phyloP scores from a whole-genome alignment of 2,888 invertebrate genomes.

The Aspidiotus destructor region DNA sequence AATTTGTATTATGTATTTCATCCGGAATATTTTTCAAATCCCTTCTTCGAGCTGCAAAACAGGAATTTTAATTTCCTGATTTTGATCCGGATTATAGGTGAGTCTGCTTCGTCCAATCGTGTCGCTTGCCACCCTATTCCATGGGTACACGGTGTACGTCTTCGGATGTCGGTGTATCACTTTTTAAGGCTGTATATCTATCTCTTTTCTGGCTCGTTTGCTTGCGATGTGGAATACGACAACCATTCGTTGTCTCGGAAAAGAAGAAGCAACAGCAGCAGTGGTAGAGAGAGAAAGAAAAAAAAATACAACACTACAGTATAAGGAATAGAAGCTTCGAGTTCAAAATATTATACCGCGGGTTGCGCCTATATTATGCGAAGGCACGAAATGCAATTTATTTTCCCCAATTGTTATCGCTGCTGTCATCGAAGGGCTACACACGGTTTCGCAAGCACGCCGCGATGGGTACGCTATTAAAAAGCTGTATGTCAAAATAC shows the following conservation, averaged over 20 bases:
- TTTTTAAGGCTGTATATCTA: not conserved
- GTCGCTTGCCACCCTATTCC: not conserved
- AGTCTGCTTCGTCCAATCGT: not conserved
- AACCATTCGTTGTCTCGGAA: no score
- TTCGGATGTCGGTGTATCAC: no score
- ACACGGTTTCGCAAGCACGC: slow-evolving; percentile 22
- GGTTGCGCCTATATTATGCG: slow-evolving; percentile 36
- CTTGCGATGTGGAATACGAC: not conserved
- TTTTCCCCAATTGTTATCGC: slow-evolving; percentile 35
- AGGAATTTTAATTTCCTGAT: slow-evolving; percentile 32
- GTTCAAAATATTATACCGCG: slow-evolving; percentile 21
- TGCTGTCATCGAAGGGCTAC: slow-evolving; percentile 21
- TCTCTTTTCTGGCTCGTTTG: slow-evolving; percentile 16
- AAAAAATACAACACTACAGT: slow-evolving; percentile 14
- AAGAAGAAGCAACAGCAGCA: not conserved
- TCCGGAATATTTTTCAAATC: slow-evolving; percentile 23
- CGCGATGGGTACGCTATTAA: slow-evolving; percentile 13
- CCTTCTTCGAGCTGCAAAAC: slow-evolving; percentile 13
- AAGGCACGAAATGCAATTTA: slow-evolving; percentile 37
- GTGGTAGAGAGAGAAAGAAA: slow-evolving; percentile 1
- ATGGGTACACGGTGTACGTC: no score
- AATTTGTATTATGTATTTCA: slow-evolving; percentile 7
- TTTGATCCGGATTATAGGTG: slow-evolving; percentile 31
- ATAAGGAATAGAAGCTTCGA: slow-evolving; percentile 11
- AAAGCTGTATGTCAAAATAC: slow-evolving; percentile 27